Evolutionary conservation across 1,140 invertebrate genomes (phyloP).

Genomic region (Atta texana): DNA sequence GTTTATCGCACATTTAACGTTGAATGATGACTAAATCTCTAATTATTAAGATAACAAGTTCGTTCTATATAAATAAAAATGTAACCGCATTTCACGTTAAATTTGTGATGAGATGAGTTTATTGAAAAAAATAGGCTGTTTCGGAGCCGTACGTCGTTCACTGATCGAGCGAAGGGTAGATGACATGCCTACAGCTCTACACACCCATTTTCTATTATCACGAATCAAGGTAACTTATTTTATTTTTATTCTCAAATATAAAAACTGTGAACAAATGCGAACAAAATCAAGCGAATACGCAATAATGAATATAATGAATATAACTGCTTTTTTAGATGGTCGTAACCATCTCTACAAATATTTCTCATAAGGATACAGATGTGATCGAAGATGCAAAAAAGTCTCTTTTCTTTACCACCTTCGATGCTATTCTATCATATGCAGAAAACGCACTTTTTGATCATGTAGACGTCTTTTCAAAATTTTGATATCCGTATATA

Average conservation of each 20-base stretch:
- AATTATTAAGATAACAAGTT: neutral
- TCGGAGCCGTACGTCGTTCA: constrained; percentile 46
- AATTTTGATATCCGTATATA: constrained; percentile 75
- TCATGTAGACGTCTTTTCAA: constrained; percentile 67
- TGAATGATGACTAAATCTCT: neutral
- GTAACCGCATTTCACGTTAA: constrained; percentile 30
- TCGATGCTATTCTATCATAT: constrained; percentile 26
- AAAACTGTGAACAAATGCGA: constrained; percentile 3
- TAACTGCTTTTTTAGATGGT: constrained; percentile 1
- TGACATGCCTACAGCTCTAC: neutral
- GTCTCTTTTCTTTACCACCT: constrained; percentile 30
- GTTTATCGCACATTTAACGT: constrained; percentile 50
- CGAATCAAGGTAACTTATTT: constrained; percentile 22
- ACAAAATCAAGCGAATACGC: constrained; percentile 21
- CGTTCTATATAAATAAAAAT: constrained; percentile 12
- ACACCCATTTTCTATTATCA: constrained; percentile 7
- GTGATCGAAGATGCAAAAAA: constrained; percentile 10
- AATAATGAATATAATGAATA: neutral
- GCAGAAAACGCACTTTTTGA: constrained; percentile 50
- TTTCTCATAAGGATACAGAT: neutral
- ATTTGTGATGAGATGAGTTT: constrained; percentile 28
- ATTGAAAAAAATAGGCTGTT: constrained; percentile 5
- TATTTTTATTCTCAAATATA: neutral
- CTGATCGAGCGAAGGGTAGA: constrained; percentile 13
- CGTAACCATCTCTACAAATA: constrained; percentile 8